Percentiles rank a stretch among this genome's conserved stretches.
Conservation (phyloP, 2,113 vertebrate genomes). For the Bubo blakistoni region DNA sequence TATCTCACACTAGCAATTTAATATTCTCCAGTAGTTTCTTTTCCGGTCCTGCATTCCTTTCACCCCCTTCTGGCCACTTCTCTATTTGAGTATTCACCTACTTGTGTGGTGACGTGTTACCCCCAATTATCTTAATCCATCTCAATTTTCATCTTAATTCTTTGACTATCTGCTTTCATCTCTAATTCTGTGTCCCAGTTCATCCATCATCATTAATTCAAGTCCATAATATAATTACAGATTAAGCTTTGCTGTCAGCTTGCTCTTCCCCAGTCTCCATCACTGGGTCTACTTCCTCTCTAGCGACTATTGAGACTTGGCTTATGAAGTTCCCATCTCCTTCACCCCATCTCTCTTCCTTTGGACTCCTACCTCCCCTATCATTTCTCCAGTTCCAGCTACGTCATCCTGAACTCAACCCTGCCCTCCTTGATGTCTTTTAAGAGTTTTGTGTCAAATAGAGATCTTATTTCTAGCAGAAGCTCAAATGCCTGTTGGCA, state of each 20-base stretch:
- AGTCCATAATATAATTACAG: background rate
- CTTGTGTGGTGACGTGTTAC: background rate
- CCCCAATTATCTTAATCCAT: background rate
- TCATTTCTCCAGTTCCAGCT: background rate
- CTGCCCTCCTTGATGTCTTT: background rate
- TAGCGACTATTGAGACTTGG: accelerated
- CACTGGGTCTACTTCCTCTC: background rate
- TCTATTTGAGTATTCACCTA: background rate
- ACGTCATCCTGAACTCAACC: background rate
- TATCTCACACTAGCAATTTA: background rate
- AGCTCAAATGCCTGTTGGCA: background rate
- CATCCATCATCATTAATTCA: background rate
- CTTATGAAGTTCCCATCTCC: background rate
- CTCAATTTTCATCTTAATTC: background rate
- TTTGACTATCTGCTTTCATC: background rate
- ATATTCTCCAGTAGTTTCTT: background rate
- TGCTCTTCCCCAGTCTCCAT: background rate
- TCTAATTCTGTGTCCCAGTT: background rate
- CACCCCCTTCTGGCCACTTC: background rate
- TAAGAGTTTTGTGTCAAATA: background rate
- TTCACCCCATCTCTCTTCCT: background rate
- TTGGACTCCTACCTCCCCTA: background rate
- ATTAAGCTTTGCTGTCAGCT: background rate
- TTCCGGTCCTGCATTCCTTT: background rate
- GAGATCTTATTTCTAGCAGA: background rate